phyloP scores from a whole-genome alignment of 2,113 vertebrate species.

The Anhinga rufa region DNA sequence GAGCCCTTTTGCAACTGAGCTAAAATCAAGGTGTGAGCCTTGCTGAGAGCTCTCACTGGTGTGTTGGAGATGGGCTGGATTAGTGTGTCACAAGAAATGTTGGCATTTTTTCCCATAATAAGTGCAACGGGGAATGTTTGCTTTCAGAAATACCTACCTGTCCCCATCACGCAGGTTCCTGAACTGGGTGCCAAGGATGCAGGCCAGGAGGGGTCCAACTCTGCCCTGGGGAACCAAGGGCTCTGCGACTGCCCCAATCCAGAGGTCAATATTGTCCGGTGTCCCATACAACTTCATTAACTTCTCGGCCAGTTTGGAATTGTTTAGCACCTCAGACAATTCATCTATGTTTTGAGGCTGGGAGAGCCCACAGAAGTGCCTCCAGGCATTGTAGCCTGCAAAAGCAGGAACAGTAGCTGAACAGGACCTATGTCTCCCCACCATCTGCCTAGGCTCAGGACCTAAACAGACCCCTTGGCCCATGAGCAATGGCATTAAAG shows the following conservation, averaged over 20 bases:
- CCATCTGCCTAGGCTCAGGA: background rate
- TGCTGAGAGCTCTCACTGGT: background rate
- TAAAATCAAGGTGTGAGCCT: background rate
- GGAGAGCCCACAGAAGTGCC: slow-evolving; percentile 75
- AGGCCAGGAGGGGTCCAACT: slow-evolving; percentile 85
- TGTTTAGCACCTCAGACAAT: slow-evolving; percentile 77
- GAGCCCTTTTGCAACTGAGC: background rate
- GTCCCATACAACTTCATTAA: slow-evolving; percentile 82
- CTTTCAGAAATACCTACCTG: slow-evolving; percentile 55
- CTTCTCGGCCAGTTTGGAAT: slow-evolving; percentile 74
- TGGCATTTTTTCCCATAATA: background rate
- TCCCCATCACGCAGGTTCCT: slow-evolving; percentile 77
- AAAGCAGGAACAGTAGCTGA: background rate
- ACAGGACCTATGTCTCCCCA: background rate
- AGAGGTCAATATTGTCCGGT: slow-evolving; percentile 83
- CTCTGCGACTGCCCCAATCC: slow-evolving; percentile 86
- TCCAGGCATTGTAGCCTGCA: slow-evolving; percentile 49
- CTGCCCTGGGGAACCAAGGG: slow-evolving; percentile 76
- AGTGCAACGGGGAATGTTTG: background rate
- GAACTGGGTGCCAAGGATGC: slow-evolving; percentile 87
- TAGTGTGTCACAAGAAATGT: background rate
- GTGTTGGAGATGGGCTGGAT: background rate
- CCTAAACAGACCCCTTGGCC: background rate
- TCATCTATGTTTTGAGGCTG: slow-evolving; percentile 74
- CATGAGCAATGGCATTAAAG: background rate